phyloP scores from a whole-genome alignment of 2,888 invertebrate species.

The Sphaerophoria rueppellii region DNA sequence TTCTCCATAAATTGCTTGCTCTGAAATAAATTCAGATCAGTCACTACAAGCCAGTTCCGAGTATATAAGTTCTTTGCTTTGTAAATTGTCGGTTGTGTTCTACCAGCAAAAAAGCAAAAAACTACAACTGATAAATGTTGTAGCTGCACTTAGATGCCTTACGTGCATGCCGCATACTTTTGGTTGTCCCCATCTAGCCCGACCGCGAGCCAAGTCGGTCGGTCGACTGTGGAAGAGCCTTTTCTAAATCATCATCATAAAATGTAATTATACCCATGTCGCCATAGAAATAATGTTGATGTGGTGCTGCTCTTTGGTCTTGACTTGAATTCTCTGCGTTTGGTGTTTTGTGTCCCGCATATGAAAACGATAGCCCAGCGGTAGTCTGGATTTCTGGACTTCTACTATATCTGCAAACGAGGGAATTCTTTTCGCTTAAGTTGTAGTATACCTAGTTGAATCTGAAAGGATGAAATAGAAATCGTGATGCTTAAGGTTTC shows the following conservation, averaged over 20 bases:
- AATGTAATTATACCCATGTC: constrained; percentile 70
- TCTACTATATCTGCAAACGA: not conserved
- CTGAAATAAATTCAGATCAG: constrained; percentile 35
- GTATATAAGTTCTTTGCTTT: not conserved
- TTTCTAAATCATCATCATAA: constrained; percentile 67
- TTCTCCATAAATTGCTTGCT: constrained; percentile 48
- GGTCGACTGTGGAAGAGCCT: constrained; percentile 42
- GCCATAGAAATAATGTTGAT: constrained; percentile 68
- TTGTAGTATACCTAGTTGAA: too few species aligned
- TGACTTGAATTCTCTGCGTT: constrained; percentile 23
- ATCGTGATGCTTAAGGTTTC: constrained; percentile 57
- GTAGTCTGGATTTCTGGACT: constrained; percentile 44
- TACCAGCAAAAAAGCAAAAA: constrained; percentile 6
- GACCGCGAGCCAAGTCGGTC: constrained; percentile 21
- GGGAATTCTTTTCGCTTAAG: too few species aligned
- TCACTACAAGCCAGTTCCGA: not conserved
- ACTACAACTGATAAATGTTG: constrained; percentile 20
- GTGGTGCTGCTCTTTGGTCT: constrained; percentile 23
- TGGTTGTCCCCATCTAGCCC: constrained; percentile 23
- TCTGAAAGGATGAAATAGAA: constrained; percentile 55
- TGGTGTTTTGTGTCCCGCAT: constrained; percentile 11
- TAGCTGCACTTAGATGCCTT: constrained; percentile 35
- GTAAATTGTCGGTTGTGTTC: constrained; percentile 16
- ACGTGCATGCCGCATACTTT: constrained; percentile 38
- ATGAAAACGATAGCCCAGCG: constrained; percentile 57